A percentile compares a stretch with the other conserved stretches of the same genome.
Conservation (phyloP, 2,888 invertebrate genomes). For the Eledone cirrhosa region DNA sequence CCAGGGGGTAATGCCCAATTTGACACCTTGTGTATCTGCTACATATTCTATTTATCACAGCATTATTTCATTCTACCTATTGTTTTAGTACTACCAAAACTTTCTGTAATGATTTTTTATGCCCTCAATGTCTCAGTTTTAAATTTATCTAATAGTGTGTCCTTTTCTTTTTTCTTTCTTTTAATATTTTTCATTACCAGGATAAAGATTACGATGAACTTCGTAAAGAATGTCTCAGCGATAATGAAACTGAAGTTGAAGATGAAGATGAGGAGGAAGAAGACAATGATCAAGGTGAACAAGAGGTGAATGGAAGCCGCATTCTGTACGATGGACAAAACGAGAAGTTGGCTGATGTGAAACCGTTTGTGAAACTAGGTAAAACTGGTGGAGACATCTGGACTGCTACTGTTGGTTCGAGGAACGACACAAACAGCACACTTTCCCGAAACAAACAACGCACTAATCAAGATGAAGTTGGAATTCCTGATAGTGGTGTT, state of each 20-base stretch:
- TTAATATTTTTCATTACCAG: neutral
- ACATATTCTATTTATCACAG: too few relatives aligned
- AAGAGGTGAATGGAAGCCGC: neutral
- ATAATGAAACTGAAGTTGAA: neutral
- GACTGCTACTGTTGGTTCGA: neutral
- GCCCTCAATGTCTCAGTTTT: too few relatives aligned
- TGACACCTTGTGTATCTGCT: too few relatives aligned
- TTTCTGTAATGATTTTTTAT: too few relatives aligned
- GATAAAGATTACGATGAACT: constrained; percentile 19
- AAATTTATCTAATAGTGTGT: too few relatives aligned
- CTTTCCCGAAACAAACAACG: neutral
- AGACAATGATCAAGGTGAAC: neutral
- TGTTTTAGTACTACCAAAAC: too few relatives aligned
- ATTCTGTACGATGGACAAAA: neutral
- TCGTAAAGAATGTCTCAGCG: constrained; percentile 17
- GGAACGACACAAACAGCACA: neutral
- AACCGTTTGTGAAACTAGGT: neutral
- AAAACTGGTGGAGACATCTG: constrained; percentile 4
- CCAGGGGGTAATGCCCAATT: too few relatives aligned
- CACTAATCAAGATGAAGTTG: neutral
- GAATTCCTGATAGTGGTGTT: neutral
- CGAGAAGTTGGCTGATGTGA: neutral
- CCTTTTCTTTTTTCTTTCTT: neutral
- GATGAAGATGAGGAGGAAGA: neutral
- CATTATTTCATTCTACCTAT: too few relatives aligned